Base-by-base conservation (phyloP, 1,140 invertebrate genomes). In the Papilio xuthus region DNA sequence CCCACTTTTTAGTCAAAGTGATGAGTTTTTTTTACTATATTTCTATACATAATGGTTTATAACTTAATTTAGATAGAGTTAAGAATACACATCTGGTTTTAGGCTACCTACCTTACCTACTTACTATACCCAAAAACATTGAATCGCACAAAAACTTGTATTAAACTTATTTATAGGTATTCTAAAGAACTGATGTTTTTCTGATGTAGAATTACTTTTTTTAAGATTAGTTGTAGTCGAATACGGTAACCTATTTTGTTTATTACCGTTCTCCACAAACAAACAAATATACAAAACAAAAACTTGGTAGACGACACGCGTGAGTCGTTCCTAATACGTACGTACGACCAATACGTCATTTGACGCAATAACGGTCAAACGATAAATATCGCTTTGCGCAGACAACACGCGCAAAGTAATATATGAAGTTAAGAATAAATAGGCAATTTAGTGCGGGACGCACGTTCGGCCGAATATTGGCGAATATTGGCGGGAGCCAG, bases 351-450 rank as follows among this genome's bases (percentile, higher is more conserved):
- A 67, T 67, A 67, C 60, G 60, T 67, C 60, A 67, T 67, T 67
- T 28, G 60, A 67, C 60, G 60, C 60, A 67, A 53, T 53, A 37
- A 37, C 90, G 90, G 92, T 92, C 92, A 90, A 91, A 92, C 90
- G 90, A 93, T 93, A 93, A 93, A 93, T 93, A 93, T 92, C 87
- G 88, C 89, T 93, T 93, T 92, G 91, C 90, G 89, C 90, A 93
- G 92, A 93, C 91, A 93, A 92, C 90, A 92, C 85, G 88, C 91
- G 92, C 89, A 92, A 93, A 92, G 92, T 94, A 94, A 94, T 94
- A 94, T 94, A 94, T 94, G 94, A 94, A 94, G 92, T 94, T 92
- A 92, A 92, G 93, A 94, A 94, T 94, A 94, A 94, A 94, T 94
- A 94, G 94, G 94, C 93, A 93, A 93, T 94, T 94, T 94, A 92